phyloP scores from a whole-genome alignment of 2,113 vertebrate genomes.

The Hippopotamus amphibius region DNA sequence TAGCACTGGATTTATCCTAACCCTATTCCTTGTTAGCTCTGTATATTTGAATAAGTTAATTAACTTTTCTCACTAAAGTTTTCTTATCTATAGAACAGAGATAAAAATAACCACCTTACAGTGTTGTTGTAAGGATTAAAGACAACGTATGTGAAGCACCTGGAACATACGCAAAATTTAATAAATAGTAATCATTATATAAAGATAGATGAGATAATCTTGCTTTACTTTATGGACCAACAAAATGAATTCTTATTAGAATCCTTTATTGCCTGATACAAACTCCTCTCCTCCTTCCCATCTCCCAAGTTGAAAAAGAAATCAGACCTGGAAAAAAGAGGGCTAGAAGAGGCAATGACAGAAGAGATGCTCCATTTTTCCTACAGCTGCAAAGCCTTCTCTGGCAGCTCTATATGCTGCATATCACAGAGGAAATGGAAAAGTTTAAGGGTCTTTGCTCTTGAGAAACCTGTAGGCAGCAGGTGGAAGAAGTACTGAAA shows the following conservation, averaged over 20 bases:
- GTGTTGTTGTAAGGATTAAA: conserved; percentile 56
- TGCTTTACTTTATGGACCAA: conserved; percentile 60
- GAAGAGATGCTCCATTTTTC: neutral
- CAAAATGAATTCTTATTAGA: conserved; percentile 51
- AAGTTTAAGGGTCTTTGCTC: neutral
- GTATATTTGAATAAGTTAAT: conserved; percentile 67
- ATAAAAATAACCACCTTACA: conserved; percentile 37
- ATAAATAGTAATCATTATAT: conserved; percentile 41
- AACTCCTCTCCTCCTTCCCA: neutral
- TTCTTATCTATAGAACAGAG: conserved; percentile 45
- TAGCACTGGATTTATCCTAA: neutral
- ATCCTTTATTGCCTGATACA: conserved; percentile 28
- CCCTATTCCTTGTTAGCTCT: conserved; percentile 2
- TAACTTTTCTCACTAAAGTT: conserved; percentile 51
- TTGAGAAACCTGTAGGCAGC: neutral
- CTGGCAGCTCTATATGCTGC: rapidly evolving
- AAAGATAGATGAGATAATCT: conserved; percentile 49
- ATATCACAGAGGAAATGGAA: neutral
- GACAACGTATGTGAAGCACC: conserved; percentile 56
- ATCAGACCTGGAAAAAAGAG: neutral
- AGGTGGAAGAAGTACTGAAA: neutral
- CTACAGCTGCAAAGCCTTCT: neutral
- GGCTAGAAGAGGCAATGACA: neutral
- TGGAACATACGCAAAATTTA: conserved; percentile 53
- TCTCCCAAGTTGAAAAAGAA: neutral